These are phyloP conservation scores for Pachycephus smyrnensis DNA, from an alignment of 2,888 invertebrate species.

Conservation along the genomic window DNA sequence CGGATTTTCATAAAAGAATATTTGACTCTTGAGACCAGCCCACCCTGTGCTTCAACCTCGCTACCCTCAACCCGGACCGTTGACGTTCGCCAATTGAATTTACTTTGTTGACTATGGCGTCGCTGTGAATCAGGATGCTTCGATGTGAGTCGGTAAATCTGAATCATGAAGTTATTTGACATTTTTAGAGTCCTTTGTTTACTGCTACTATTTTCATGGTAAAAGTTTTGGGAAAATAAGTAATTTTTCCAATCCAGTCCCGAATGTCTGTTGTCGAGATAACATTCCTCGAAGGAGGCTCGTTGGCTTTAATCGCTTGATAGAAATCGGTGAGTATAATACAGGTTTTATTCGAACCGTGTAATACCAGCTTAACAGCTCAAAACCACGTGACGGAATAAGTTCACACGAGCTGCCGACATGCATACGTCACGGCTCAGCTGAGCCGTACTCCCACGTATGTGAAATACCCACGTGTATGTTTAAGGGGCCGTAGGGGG, in stretches of 20 bases:
- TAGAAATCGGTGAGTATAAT: not conserved
- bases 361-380: slow-evolving; percentile 20
- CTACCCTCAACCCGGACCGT: not conserved
- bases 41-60: not conserved
- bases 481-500: slow-evolving; percentile 26
- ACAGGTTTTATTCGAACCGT: not conserved
- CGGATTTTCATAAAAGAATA: slow-evolving; percentile 52
- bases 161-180: not conserved
- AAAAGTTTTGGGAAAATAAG: not conserved
- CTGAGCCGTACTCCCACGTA: slow-evolving; percentile 43
- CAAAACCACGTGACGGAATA: slow-evolving; percentile 43
- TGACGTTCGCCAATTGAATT: not conserved
- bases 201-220: no score
- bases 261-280: not conserved
- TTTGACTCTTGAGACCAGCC: slow-evolving; percentile 21
- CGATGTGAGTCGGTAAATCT: not conserved
- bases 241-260: not conserved
- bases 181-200: not conserved
- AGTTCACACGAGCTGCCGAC: slow-evolving; percentile 40
- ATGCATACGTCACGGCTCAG: slow-evolving; percentile 48
- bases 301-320: not conserved
- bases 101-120: not conserved
- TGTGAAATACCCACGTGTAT: slow-evolving; percentile 35
- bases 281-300: not conserved
- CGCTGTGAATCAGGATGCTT: not conserved